These are phyloP conservation scores for Cynodonichthys magdalenae DNA, from an alignment of 2,797 vertebrate genomes.

Conservation along the genomic window DNA sequence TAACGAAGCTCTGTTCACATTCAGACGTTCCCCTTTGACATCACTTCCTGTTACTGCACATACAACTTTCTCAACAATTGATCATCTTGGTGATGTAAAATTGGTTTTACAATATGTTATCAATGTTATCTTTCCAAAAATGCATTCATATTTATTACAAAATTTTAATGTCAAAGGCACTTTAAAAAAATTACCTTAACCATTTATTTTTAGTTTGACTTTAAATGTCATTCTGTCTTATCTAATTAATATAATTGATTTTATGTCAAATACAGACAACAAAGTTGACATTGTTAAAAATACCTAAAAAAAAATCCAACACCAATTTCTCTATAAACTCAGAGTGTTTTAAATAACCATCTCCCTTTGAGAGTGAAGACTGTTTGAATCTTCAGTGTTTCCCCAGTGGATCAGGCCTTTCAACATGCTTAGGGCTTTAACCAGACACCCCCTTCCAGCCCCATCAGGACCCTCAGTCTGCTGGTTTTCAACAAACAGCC, in stretches of 20 bases:
- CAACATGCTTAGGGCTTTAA: conserved; percentile 66
- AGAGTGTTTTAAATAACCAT: conserved; percentile 61
- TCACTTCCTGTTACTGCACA: too few species aligned
- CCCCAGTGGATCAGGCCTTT: conserved; percentile 69
- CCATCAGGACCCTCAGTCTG: conserved; percentile 63
- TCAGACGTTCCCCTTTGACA: too few species aligned
- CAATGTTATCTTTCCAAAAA: too few species aligned
- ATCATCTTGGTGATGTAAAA: too few species aligned
- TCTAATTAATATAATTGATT: background rate
- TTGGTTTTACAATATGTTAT: too few species aligned
- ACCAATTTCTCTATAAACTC: conserved; percentile 57
- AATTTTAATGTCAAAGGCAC: too few species aligned
- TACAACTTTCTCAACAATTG: too few species aligned
- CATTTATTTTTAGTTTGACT: background rate
- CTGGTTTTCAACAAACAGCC: conserved; percentile 65
- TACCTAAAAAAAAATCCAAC: conserved; percentile 35
- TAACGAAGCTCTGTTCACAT: too few species aligned
- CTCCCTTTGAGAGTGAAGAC: conserved; percentile 64
- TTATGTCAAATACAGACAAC: conserved; percentile 42
- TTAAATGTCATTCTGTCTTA: background rate
- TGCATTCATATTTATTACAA: too few species aligned
- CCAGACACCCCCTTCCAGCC: conserved; percentile 53
- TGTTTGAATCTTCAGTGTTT: conserved; percentile 72
- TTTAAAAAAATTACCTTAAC: background rate
- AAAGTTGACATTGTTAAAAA: conserved; percentile 41